Base-by-base conservation (phyloP, 1,140 invertebrate genomes). In the Onthophagus taurus region DNA sequence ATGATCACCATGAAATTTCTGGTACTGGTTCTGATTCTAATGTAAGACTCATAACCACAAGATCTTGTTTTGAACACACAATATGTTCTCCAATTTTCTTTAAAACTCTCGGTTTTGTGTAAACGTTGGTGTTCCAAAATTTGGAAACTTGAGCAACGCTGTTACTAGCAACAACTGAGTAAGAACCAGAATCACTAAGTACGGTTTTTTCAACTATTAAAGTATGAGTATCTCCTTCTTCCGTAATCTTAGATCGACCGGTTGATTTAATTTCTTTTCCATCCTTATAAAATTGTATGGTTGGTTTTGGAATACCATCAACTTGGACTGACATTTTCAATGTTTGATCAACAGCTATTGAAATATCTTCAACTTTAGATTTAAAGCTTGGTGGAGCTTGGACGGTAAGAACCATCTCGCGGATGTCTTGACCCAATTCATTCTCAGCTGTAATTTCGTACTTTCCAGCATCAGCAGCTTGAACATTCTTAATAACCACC, bases 121-220 rank as follows among this genome's bases (percentile, higher is more conserved):
- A 78, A 11, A 90, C 83, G 6, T 78, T 75, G 39, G 87, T 72
- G 48, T 83, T 80, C 77, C 83, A 89, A 58, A 86, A 84, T 56
- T 89, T 83, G 0, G 87, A 86, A 29, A 85, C 85, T 65, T 90
- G 85, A 60, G 83, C 88, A 24, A 89, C 70, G 53, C 90, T 82
- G 58, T 97, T 98, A 42, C 82, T 83, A 1, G 92, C 88, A 1
- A 92, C 78, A 9, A 95, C 81, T 1, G 90, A 90, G 60, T 96
- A 98, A n/a, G 84, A 86, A 6, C 92, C 95, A 19, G 85, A 72
- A 63, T 98, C 94, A 18, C 86, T 85, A 1, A 92, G 69, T 36
- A 75, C 76, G 0, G 87, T 79, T 43, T 88, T 80, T 44, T 83
- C 80, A 31, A 98, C 86, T 11, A 82, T 76, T 14, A 98, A 69